Evolutionary conservation across 2,797 vertebrate species (phyloP).

Genomic region (Prionace glauca): DNA sequence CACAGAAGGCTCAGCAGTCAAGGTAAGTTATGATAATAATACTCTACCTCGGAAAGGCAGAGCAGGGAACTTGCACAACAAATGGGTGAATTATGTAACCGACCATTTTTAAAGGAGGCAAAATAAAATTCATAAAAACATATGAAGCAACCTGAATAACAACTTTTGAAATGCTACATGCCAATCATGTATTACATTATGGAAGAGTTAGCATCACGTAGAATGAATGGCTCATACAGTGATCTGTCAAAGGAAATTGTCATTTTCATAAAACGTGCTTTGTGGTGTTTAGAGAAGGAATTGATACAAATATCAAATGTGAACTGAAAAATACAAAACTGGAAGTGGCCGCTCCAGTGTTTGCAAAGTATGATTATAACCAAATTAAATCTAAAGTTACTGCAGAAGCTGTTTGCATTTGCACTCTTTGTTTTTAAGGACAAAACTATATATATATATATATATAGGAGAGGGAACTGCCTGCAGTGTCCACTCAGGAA

Average conservation of each 20-base stretch:
- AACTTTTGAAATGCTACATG: constrained; percentile 31
- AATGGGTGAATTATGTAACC: constrained; percentile 44
- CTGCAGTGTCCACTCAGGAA: background rate
- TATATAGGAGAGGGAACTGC: background rate
- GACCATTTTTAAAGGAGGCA: constrained; percentile 52
- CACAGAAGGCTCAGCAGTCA: constrained; percentile 41
- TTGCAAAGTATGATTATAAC: background rate
- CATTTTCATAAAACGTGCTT: background rate
- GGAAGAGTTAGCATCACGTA: constrained; percentile 54
- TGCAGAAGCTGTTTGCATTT: background rate
- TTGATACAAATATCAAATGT: background rate
- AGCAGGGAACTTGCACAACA: constrained; percentile 44
- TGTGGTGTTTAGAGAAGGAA: background rate
- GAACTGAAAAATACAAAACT: background rate
- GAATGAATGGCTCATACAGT: constrained; percentile 54
- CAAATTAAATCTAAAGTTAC: background rate
- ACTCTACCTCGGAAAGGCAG: constrained; percentile 44
- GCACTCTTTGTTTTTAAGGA: background rate
- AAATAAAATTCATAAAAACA: constrained; percentile 48
- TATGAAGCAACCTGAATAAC: constrained; percentile 52
- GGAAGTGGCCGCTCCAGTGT: background rate
- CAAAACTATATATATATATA: background rate
- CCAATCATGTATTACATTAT: constrained; percentile 51
- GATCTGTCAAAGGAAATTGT: constrained; percentile 42
- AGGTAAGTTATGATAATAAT: constrained; percentile 41